Conservation (phyloP, 2,797 vertebrate genomes). For the Acanthis flammea region DNA sequence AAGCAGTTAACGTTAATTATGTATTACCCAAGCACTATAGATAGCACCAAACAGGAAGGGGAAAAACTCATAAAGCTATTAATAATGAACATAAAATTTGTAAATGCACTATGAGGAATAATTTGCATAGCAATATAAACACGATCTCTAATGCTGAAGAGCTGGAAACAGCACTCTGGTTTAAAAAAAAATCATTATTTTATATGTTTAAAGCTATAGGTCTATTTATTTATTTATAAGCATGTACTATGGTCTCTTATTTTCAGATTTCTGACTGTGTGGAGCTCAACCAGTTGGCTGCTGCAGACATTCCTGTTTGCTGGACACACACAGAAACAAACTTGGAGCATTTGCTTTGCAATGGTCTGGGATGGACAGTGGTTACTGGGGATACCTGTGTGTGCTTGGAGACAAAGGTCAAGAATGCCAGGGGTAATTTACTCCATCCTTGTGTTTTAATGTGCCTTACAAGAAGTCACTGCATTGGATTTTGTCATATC, state of each 20-base stretch:
- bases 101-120: slow-evolving; percentile 77
- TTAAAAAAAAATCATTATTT: slow-evolving; percentile 53
- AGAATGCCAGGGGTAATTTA: neutral
- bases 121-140: slow-evolving; percentile 81
- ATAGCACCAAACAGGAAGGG: slow-evolving; percentile 73
- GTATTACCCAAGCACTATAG: slow-evolving; percentile 73
- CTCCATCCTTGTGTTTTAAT: neutral
- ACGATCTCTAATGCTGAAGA: slow-evolving; percentile 61
- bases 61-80: slow-evolving; percentile 73
- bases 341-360: neutral
- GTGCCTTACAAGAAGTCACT: neutral
- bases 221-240: slow-evolving; percentile 79
- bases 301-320: neutral
- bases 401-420: neutral
- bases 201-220: slow-evolving; percentile 52
- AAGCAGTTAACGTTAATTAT: slow-evolving; percentile 79
- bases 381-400: neutral
- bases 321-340: neutral
- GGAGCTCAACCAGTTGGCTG: neutral
- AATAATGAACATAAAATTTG: slow-evolving; percentile 80
- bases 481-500: neutral
- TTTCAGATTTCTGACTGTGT: neutral
- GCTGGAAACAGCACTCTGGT: slow-evolving; percentile 41
- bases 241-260: slow-evolving; percentile 32
- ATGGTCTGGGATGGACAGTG: accelerated